These are phyloP conservation scores for Coenobita brevimanus DNA, from an alignment of 1,140 invertebrate species.

Conservation along the genomic window DNA sequence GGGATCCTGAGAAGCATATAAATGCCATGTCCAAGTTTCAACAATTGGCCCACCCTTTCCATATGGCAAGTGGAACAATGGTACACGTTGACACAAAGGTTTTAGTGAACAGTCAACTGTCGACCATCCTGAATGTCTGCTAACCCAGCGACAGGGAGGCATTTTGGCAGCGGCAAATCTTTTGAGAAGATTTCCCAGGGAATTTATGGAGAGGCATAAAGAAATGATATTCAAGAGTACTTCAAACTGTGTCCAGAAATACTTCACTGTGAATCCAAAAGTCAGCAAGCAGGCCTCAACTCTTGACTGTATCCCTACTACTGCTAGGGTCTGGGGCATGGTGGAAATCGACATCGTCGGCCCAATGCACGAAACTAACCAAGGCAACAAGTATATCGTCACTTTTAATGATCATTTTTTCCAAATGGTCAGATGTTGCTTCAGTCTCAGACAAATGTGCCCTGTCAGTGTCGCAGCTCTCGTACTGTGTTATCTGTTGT, in stretches of 20 bases:
- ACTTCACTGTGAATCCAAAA: conserved; percentile 2
- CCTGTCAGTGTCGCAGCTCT: conserved; percentile 25
- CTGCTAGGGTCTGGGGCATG: conserved; percentile 4
- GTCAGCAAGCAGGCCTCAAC: background rate
- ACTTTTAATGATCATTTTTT: conserved; percentile 70
- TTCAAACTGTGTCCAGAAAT: background rate
- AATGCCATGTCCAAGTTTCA: conserved; percentile 7
- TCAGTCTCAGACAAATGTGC: conserved; percentile 69
- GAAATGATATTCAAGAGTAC: conserved; percentile 9
- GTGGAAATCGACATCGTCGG: conserved; percentile 41
- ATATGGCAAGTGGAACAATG: background rate
- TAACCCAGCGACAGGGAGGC: background rate
- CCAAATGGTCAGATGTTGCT: conserved; percentile 70
- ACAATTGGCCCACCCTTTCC: background rate
- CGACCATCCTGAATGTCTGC: background rate
- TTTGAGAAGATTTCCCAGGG: conserved; percentile 13
- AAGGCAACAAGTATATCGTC: conserved; percentile 71
- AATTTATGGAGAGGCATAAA: conserved; percentile 31
- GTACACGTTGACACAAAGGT: background rate
- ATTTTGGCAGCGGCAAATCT: background rate
- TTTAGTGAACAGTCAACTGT: background rate
- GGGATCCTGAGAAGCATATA: background rate
- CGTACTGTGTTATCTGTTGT: conserved; percentile 10
- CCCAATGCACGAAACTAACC: conserved; percentile 40
- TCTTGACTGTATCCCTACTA: conserved; percentile 11